Conservation (phyloP, 2,797 vertebrate species). For the Tragopan temminckii region DNA sequence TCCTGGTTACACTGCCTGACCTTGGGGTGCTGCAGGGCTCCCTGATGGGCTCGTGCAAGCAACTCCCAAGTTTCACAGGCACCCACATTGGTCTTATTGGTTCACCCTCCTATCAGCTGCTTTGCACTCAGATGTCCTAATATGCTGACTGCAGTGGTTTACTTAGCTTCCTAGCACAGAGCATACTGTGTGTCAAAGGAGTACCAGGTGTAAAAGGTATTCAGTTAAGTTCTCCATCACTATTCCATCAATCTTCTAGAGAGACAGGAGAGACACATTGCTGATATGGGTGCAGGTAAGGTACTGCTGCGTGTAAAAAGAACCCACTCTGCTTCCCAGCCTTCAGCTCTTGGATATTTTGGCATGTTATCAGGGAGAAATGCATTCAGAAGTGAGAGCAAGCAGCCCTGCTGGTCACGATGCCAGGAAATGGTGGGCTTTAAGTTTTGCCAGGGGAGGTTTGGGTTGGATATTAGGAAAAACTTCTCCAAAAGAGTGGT, state of each 20-base stretch:
- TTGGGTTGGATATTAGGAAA: too few species aligned
- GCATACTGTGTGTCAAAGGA: background rate
- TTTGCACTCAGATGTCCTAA: background rate
- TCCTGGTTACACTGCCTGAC: background rate
- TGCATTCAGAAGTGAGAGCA: slow-evolving; percentile 17
- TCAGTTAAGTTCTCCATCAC: background rate
- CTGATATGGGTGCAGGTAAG: background rate
- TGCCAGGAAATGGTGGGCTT: slow-evolving; percentile 1
- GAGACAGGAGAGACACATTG: background rate
- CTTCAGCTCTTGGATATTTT: background rate
- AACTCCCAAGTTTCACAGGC: background rate
- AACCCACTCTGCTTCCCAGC: background rate
- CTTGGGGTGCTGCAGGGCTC: background rate
- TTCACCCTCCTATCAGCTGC: background rate
- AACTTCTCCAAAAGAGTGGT: too few species aligned
- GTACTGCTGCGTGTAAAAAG: background rate
- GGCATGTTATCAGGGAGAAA: background rate
- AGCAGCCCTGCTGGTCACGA: slow-evolving; percentile 4
- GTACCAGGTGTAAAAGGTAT: background rate
- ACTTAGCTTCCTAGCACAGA: background rate
- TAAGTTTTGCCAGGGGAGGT: too few species aligned
- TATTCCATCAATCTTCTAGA: background rate
- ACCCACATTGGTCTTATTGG: background rate
- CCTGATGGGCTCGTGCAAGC: background rate
- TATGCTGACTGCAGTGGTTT: background rate